These are phyloP conservation scores for Ceratina japonica DNA, from an alignment of 1,140 invertebrate genomes.

Conservation along the genomic window DNA sequence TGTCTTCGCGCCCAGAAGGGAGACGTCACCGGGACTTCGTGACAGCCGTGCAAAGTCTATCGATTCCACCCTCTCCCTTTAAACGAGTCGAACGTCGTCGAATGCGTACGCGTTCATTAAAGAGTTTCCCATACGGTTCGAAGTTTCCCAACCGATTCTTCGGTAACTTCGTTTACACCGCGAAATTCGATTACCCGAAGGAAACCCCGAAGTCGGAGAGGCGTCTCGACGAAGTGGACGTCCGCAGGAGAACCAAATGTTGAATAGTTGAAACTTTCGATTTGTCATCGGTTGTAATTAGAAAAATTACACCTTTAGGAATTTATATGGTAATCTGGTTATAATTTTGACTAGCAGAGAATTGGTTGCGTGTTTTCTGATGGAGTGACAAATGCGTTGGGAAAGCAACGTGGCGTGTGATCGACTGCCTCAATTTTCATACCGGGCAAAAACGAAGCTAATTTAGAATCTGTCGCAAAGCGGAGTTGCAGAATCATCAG, in stretches of 20 bases:
- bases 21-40: conserved; percentile 1
- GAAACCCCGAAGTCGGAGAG: too few species aligned
- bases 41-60: conserved; percentile 18
- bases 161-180: neutral
- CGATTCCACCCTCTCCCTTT: neutral
- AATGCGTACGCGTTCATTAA: too few species aligned
- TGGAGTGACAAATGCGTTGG: neutral
- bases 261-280: too few species aligned
- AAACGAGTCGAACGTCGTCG: neutral
- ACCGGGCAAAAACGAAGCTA: neutral
- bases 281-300: too few species aligned
- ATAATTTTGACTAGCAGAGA: too few species aligned
- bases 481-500: neutral
- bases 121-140: neutral
- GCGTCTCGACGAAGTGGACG: neutral
- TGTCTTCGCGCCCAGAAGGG: conserved; percentile 21
- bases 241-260: neutral
- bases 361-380: neutral
- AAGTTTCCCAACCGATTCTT: neutral
- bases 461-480: neutral
- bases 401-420: neutral
- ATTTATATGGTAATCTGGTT: neutral
- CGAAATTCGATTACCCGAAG: neutral
- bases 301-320: too few species aligned
- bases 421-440: neutral